Evolutionary conservation across 1,140 invertebrate genomes (phyloP).

Genomic region (Ostrea edulis): DNA sequence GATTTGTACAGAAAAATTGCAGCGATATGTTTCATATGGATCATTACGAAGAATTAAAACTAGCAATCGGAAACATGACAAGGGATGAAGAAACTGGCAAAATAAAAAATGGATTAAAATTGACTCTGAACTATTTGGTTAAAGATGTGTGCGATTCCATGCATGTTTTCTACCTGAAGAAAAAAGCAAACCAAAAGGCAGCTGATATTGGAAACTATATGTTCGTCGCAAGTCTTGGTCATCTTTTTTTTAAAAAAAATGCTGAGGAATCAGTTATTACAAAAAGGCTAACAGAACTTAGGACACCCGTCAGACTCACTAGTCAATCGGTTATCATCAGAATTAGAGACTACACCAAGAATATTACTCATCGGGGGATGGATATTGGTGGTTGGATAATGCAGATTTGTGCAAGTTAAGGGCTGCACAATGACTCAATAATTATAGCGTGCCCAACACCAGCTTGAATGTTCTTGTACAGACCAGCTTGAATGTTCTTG

Average conservation of each 20-base stretch:
- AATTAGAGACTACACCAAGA: slow-evolving; percentile 36
- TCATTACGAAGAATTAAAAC: neutral
- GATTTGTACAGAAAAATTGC: neutral
- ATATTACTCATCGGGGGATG: slow-evolving; percentile 1
- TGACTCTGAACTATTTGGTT: slow-evolving; percentile 6
- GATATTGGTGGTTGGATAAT: slow-evolving; percentile 34
- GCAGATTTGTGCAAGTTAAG: slow-evolving; percentile 42
- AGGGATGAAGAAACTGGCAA: neutral
- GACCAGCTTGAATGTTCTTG: no score
- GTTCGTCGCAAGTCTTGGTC: neutral
- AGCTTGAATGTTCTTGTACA: no score
- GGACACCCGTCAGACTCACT: slow-evolving; percentile 44
- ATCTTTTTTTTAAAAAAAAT: slow-evolving; percentile 31
- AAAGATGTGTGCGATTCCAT: neutral
- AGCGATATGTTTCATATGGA: slow-evolving; percentile 35
- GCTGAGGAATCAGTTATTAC: slow-evolving; percentile 40
- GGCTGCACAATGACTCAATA: no score
- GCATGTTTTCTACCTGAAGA: slow-evolving; percentile 1
- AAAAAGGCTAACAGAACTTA: slow-evolving; percentile 39
- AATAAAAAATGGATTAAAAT: slow-evolving; percentile 41
- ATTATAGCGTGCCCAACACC: no score
- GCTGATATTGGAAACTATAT: slow-evolving; percentile 32
- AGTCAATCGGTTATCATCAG: slow-evolving; percentile 40
- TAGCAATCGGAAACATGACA: slow-evolving; percentile 5
- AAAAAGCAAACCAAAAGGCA: neutral